Evolutionary conservation across 2,797 vertebrate species (phyloP), one percentile per base, ranked within the genome.

Genomic region (Miichthys miiuy): DNA sequence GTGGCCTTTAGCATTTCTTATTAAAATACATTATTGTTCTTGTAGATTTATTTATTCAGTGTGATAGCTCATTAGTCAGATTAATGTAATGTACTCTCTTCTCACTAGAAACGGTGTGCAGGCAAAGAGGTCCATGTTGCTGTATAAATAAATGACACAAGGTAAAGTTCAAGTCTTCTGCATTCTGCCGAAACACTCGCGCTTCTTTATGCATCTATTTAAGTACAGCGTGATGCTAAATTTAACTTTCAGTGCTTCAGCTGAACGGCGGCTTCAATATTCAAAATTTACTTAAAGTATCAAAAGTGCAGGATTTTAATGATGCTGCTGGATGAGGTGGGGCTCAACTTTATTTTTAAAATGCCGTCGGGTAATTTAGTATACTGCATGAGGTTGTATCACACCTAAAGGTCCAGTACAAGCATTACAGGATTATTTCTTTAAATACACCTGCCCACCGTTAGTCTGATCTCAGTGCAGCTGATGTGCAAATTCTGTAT

Each of bases 21-120:
- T 95, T 95, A 95, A 95, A 96, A 95, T 95, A 95, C 94, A 95
- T 95, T 94, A 95, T 95, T 95, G 93, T 95, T 94, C 92, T 91
- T 92, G 90, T 93, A 89, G 90, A 95, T 95, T 94, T 96, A 96
- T 96, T 95, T 95, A 96, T 96, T 93, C 88, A 88, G 90, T 86
- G 95, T 91, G 93, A 95, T 94, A 95, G 95, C 94, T 95, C 94
- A 95, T 95, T 96, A 96, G 94, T 95, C 93, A 94, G 95, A 95
- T 95, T 95, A 95, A 96, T 96, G 94, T 92, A 94, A 96, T 95
- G 93, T 90, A 93, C 93, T 93, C 91, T 91, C 89, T 85, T 88
- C 88, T 91, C 89, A 78, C 87, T 89, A 77, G 78, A 88, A 89
- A 78, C 69, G 72, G 85, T 84, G 81, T 64, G 88, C 82, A 83